Evolutionary conservation across 2,113 vertebrate genomes (phyloP), one percentile per base, ranked within the genome.

Genomic region (Dunckerocampus dactyliophorus): DNA sequence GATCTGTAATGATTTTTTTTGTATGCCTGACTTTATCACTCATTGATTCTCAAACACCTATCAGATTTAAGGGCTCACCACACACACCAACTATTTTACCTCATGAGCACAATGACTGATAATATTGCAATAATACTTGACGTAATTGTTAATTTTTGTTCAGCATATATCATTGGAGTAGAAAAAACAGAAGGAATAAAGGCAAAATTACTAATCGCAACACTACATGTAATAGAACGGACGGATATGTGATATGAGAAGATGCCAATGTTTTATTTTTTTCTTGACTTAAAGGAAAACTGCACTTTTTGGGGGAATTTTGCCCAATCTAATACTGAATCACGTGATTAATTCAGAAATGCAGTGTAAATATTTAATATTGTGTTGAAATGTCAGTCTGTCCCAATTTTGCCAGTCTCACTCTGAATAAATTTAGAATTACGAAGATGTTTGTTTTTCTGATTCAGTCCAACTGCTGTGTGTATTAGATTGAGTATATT

Each of bases 371-470:
- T 72, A 71, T 48, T 19, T 46, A 62, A 64, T 20, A 16, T 22
- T 22, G 42, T 47, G 3, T 20, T 66, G 19, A 34, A 13, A 60
- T 53, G 19, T 8, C 34, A 49, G 43, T 51, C 19, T 11, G 3
- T 57, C 20, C 1, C 56, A 45, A 56, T 69, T 22, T 76, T 71
- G 63, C 68, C 64, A 66, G 52, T 6, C 51, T 59, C 0, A 62
- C 55, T 65, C 21, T 62, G 19, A 82, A 81, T 73, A 69, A 51
- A 50, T 24, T 77, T 75, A 71, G n/a, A 70, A 52, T 48, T 62
- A 62, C 13, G 34, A 14, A 42, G 6, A 46, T 47, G 20, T 14
- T 11, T 59, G 15, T 73, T 61, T 48, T 24, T 47, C 7, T 47
- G 22, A 4, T 37, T 19, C 8, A 39, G 12, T 59, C 50, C 4